Percentiles rank a stretch among this genome's conserved stretches.
Conservation (phyloP, 2,113 vertebrate species). For the Dermatemys mawii region DNA sequence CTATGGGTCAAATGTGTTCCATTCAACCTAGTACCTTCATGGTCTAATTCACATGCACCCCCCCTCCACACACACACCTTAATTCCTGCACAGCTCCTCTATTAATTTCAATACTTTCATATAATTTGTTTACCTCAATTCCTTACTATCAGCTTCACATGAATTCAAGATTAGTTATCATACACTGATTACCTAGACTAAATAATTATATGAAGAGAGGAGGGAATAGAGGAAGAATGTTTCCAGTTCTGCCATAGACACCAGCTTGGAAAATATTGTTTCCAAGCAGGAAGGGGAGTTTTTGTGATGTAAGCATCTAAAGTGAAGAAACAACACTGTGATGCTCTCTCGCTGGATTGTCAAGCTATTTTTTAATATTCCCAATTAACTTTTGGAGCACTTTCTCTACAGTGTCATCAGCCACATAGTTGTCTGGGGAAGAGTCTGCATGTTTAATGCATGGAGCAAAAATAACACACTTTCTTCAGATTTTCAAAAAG, state of each 20-base stretch:
- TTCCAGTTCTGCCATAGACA: background rate
- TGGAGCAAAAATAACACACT: conserved; percentile 44
- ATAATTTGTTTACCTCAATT: background rate
- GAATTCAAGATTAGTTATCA: background rate
- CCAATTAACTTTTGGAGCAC: conserved; percentile 65
- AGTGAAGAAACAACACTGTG: background rate
- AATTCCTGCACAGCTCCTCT: background rate
- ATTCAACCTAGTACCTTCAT: background rate
- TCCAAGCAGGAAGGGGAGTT: background rate
- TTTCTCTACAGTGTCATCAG: conserved; percentile 47
- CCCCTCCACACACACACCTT: background rate
- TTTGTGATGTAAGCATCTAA: background rate
- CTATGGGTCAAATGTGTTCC: background rate
- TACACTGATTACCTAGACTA: background rate
- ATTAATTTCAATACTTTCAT: background rate
- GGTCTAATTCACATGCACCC: background rate
- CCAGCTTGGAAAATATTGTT: background rate
- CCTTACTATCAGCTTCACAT: accelerated
- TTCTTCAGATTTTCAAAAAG: conserved; percentile 54
- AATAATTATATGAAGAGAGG: background rate
- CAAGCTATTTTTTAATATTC: conserved; percentile 36
- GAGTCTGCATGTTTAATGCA: conserved; percentile 51
- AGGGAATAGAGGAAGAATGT: background rate
- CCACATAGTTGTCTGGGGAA: conserved; percentile 32
- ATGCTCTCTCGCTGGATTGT: conserved; percentile 29